A percentile compares a stretch with the other conserved stretches of the same genome.
These are phyloP conservation scores for Siderastrea radians DNA, from an alignment of 92 coral and sea anemone species.

Conservation along the genomic window DNA sequence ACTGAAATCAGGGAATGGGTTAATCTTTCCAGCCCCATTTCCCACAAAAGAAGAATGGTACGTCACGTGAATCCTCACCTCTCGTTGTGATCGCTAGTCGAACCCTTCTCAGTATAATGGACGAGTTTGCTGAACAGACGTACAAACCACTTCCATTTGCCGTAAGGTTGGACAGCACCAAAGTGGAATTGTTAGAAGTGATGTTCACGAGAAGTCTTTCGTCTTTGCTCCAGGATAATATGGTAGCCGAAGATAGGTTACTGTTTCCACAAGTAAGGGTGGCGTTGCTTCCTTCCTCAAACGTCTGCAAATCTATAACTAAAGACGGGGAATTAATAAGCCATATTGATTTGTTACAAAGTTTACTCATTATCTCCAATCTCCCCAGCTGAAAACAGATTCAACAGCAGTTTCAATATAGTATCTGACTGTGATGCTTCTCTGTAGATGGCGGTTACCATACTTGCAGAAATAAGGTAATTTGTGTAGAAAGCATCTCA, in stretches of 20 bases:
- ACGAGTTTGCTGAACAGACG: slow-evolving; percentile 17
- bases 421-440: too few species aligned
- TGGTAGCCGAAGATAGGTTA: background rate
- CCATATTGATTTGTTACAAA: too few species aligned
- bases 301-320: background rate
- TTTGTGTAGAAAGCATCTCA: too few species aligned
- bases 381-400: too few species aligned
- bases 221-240: slow-evolving; percentile 21
- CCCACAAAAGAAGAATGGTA: background rate
- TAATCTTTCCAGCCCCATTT: background rate
- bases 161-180: slow-evolving; percentile 7
- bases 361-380: too few species aligned
- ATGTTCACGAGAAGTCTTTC: background rate
- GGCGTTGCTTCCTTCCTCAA: slow-evolving; percentile 12
- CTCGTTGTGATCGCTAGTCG: background rate
- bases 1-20: too few species aligned
- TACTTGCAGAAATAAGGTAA: too few species aligned
- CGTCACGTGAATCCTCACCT: background rate
- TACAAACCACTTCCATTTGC: slow-evolving; percentile 20
- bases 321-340: background rate
- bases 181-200: background rate
- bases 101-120: background rate
- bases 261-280: slow-evolving; percentile 28
- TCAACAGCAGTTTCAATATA: too few species aligned
- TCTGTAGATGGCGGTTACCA: too few species aligned